phyloP scores from a whole-genome alignment of 2,113 vertebrate species.

The Engraulis encrasicolus region DNA sequence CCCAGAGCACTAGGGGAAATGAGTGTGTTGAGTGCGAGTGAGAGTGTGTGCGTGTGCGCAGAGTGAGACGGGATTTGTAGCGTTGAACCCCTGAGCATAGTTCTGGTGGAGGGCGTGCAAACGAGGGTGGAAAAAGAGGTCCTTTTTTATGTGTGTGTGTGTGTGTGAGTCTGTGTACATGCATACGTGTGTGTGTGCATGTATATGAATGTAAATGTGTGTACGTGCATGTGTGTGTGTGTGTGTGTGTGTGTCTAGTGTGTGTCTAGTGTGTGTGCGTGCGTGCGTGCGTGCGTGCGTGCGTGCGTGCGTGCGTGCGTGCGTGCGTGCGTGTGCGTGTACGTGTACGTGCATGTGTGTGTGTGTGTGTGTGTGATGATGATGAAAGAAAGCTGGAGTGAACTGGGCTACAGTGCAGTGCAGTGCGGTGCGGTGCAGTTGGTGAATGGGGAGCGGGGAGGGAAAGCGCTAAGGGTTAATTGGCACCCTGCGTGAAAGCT shows the following conservation, averaged over 20 bases:
- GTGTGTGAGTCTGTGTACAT: neutral
- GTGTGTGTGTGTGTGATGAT: too few relatives aligned
- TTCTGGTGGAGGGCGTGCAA: slow-evolving; percentile 26
- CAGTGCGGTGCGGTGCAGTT: too few relatives aligned
- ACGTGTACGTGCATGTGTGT: too few relatives aligned
- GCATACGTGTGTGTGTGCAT: neutral
- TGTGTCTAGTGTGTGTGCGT: too few relatives aligned
- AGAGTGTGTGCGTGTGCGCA: neutral
- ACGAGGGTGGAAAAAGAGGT: slow-evolving; percentile 28
- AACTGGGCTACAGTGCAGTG: too few relatives aligned
- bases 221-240: too few relatives aligned
- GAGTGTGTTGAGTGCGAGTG: slow-evolving; percentile 12
- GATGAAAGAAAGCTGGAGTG: too few relatives aligned
- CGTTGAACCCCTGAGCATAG: neutral
- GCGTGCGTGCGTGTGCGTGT: too few relatives aligned
- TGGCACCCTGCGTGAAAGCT: slow-evolving; percentile 87
- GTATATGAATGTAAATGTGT: too few relatives aligned
- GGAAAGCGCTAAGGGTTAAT: slow-evolving; percentile 85
- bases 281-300: too few relatives aligned
- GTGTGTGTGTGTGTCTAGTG: slow-evolving; percentile 1
- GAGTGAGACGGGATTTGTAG: neutral
- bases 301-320: too few relatives aligned
- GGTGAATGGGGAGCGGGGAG: slow-evolving; percentile 22
- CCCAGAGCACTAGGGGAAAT: slow-evolving; percentile 18
- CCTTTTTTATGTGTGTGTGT: neutral